A percentile compares a stretch with the other conserved stretches of the same genome.
phyloP scores from a whole-genome alignment of 1,140 invertebrate genomes.

The Coenobita brevimanus region DNA sequence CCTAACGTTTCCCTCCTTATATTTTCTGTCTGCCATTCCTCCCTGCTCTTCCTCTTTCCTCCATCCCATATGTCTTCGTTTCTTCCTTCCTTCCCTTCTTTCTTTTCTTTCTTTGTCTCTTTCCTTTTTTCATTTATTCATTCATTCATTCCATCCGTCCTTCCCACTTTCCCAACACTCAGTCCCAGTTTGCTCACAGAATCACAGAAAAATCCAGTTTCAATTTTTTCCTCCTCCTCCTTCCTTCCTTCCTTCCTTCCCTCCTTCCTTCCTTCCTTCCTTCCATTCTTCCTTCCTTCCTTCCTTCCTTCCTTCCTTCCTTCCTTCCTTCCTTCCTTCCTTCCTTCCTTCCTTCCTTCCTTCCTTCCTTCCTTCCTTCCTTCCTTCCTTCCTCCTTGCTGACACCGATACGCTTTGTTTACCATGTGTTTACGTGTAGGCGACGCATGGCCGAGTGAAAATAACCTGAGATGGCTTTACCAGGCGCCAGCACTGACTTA shows the following conservation, averaged over 20 bases:
- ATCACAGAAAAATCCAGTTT: neutral
- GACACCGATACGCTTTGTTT: too few relatives aligned
- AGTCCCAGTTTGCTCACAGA: neutral
- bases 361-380: slow-evolving; percentile 2
- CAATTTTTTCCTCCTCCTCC: neutral
- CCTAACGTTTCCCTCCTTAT: too few relatives aligned
- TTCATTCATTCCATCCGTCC: neutral
- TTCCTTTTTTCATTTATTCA: neutral
- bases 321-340: neutral
- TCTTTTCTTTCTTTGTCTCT: neutral
- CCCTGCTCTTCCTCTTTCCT: neutral
- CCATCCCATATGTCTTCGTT: neutral
- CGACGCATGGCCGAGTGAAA: too few relatives aligned
- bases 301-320: neutral
- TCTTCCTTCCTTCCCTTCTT: too few relatives aligned
- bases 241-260: neutral
- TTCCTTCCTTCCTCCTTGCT: neutral
- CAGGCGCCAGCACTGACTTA: too few relatives aligned
- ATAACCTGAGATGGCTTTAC: too few relatives aligned
- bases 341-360: neutral
- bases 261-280: neutral
- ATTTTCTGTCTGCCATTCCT: neutral
- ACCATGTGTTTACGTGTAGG: too few relatives aligned
- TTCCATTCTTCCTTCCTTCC: too few relatives aligned
- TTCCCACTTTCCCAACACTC: neutral